These are phyloP conservation scores for Petroica traversi DNA, from an alignment of 2,113 vertebrate genomes.

Conservation along the genomic window DNA sequence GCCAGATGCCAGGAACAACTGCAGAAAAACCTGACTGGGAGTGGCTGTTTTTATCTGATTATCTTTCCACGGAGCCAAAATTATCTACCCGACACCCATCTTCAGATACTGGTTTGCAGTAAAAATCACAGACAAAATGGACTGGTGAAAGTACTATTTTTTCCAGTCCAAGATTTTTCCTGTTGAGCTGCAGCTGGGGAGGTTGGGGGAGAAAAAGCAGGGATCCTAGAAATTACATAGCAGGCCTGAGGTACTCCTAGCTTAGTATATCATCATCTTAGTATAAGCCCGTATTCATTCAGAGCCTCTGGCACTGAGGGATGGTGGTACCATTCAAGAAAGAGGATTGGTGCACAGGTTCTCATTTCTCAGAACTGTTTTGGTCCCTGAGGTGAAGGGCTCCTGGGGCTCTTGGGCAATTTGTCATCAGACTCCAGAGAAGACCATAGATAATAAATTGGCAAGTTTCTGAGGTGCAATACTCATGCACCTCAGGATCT, in stretches of 20 bases:
- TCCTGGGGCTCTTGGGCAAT: neutral
- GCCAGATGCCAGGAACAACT: neutral
- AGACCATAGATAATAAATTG: accelerated
- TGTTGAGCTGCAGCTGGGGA: neutral
- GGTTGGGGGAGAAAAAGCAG: neutral
- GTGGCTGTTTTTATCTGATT: neutral
- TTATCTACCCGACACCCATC: neutral
- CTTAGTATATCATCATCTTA: neutral
- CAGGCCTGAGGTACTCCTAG: neutral
- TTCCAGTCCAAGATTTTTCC: neutral
- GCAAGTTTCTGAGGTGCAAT: neutral
- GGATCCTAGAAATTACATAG: neutral
- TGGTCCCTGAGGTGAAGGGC: neutral
- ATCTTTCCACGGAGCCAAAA: neutral
- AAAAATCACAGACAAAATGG: neutral
- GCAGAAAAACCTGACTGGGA: neutral
- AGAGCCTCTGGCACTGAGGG: neutral
- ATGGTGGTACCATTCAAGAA: neutral
- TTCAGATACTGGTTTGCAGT: neutral
- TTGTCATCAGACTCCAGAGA: neutral
- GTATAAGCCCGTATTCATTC: neutral
- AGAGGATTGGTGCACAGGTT: neutral
- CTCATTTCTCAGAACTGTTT: neutral
- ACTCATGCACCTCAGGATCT: neutral
- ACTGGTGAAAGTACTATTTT: neutral